These are phyloP conservation scores for Burhinus bistriatus DNA, from an alignment of 2,113 vertebrate species.

Conservation along the genomic window DNA sequence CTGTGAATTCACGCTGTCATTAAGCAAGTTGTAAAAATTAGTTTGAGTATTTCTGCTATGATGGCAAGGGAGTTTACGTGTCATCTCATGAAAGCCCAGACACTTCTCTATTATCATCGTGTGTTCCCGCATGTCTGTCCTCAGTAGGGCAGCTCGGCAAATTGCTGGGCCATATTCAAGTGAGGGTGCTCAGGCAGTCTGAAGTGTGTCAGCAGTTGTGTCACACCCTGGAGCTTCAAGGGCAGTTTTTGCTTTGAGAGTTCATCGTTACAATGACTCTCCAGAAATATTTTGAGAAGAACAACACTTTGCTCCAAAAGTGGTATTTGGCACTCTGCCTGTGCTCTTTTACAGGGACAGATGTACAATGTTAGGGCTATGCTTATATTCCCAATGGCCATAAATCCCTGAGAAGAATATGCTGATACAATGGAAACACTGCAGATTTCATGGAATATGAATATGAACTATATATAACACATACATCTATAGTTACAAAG, in stretches of 20 bases:
- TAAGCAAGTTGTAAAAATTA: background rate
- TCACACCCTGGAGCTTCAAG: background rate
- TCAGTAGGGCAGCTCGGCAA: background rate
- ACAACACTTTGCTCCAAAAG: background rate
- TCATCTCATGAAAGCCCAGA: background rate
- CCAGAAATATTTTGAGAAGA: background rate
- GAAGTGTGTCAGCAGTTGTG: background rate
- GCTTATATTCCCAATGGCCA: background rate
- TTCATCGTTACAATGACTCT: background rate
- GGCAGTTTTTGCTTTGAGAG: background rate
- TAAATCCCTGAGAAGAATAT: slow-evolving; percentile 33
- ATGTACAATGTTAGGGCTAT: slow-evolving; percentile 16
- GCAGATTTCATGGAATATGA: background rate
- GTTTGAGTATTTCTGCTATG: background rate
- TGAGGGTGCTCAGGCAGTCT: background rate
- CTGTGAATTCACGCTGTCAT: background rate
- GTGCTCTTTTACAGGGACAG: background rate
- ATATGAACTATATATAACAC: background rate
- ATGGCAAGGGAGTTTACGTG: background rate
- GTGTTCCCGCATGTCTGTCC: background rate
- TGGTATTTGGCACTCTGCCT: background rate
- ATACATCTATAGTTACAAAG: background rate
- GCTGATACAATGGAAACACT: slow-evolving; percentile 29
- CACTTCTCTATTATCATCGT: background rate
- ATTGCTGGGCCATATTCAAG: background rate